Base-by-base conservation (phyloP, 2,888 invertebrate genomes). In the Autographa pulchrina region DNA sequence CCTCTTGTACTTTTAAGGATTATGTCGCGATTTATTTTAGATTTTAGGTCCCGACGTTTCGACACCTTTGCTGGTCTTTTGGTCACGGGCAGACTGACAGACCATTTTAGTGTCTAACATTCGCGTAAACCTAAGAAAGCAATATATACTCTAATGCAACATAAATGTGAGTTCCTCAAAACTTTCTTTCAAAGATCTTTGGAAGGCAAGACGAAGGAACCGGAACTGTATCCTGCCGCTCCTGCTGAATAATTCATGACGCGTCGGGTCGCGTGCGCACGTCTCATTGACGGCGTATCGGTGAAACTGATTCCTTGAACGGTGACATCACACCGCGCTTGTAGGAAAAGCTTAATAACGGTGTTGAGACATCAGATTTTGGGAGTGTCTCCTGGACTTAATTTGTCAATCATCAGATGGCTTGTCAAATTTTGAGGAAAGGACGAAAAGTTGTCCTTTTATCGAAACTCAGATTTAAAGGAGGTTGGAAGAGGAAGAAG, bases 191-290 rank as follows among this genome's bases (percentile, higher is more conserved):
- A 62, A 54, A 68, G 63, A 68, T 72, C 54, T 70, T 48, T 58
- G 67, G 59, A 59, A 70, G 20, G 43, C 32, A 65, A 70, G 65
- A 66, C 78, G 81, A 87, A 88, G 90, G 89, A 90, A 94, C 94
- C 94, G 94, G 94, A 94, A 93, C 91, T 92, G 84, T 93, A 92
- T 94, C 94, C 94, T 92, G 93, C 88, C 86, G 88, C 89, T 90
- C 90, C 91, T 88, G 85, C 68, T 93, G 92, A 92, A 94, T 94
- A 86, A 94, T 94, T 91, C 92, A 93, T 89, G 72, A 54, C 74
- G 77, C 71, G 77, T 74, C 76, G 72, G 81, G 85, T 79, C 86
- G 87, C 87, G 86, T 86, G 87, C 86, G 87, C 87, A 84, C 41
- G 66, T 59, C 65, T 75, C 82, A 84, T 72, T 71, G 77, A 80